Evolutionary conservation across 2,113 vertebrate genomes (phyloP).

Genomic region (Isurus oxyrinchus): DNA sequence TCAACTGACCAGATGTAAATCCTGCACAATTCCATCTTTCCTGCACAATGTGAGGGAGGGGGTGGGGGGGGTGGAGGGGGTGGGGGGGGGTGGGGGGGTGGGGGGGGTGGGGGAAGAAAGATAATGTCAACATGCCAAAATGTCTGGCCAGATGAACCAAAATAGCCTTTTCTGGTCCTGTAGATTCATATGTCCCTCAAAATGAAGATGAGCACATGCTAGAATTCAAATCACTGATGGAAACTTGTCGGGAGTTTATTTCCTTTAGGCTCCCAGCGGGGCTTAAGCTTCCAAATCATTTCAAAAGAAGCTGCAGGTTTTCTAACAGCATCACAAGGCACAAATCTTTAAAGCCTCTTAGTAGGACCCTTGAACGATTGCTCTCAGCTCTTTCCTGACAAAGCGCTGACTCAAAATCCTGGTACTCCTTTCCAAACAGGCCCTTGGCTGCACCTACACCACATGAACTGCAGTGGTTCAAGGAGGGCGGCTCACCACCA

Average conservation of each 20-base stretch:
- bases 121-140: not conserved
- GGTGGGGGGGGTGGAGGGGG: not conserved
- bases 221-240: not conserved
- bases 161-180: not conserved
- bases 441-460: too few species aligned
- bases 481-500: too few species aligned
- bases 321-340: not conserved
- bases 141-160: not conserved
- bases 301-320: not conserved
- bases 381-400: not conserved
- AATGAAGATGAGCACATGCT: not conserved
- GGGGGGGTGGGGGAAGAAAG: not conserved
- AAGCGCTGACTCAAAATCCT: too few species aligned
- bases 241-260: not conserved
- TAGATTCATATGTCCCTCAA: not conserved
- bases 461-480: too few species aligned
- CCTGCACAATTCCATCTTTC: not conserved
- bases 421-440: too few species aligned
- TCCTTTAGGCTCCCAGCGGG: not conserved
- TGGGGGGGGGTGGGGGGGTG: not conserved
- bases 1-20: not conserved
- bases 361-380: not conserved
- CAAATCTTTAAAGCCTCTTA: not conserved
- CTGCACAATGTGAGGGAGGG: not conserved
- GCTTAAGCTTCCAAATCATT: not conserved